Evolutionary conservation across 1,140 invertebrate genomes (phyloP), one percentile per base, ranked within the genome.

Genomic region (Drepana arcuata): DNA sequence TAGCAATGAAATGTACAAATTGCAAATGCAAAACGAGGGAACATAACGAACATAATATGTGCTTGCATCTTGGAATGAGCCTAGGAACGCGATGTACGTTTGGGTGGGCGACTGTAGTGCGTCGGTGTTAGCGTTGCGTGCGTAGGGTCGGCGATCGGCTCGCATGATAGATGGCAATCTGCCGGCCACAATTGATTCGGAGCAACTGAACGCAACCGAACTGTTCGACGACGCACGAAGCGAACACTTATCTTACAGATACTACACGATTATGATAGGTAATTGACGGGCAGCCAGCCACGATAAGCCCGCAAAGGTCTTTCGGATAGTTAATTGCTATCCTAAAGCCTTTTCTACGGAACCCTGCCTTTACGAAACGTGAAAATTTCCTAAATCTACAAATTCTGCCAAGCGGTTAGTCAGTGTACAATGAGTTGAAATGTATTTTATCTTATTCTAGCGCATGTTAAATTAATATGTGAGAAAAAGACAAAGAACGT

Each of bases 141-240:
- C 61, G 69, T 70, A 58, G 61, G 57, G 54, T 50, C 40, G 41
- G 49, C 59, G 68, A 73, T 72, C 64, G 56, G 58, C 50, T 79
- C 63, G 75, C 75, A 72, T 80, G 75, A 45, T 51, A 55, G 66
- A 66, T 66, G 52, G 66, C 66, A 70, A 78, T 78, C 68, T 61
- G 48, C 57, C 60, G 68, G 61, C 65, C 69, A 66, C 69, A 71
- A 75, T 79, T 75, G 74, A 75, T 75, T 79, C 69, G n/a, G n/a
- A n/a, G n/a, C 50, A 60, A 43, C 30, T 52, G 55, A 62, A 61
- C 55, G 56, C 55, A 53, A 59, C 51, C 46, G 57, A 64, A 60
- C 48, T 49, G 31, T 45, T 32, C 43, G 18, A 21, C 18, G 18
- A 9, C 9, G 18, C 4, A 21, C 18, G 9, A 5, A 26, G 6